These are phyloP conservation scores for Drosophila simulans DNA, from an alignment of 1,140 invertebrate genomes.

Conservation along the genomic window DNA sequence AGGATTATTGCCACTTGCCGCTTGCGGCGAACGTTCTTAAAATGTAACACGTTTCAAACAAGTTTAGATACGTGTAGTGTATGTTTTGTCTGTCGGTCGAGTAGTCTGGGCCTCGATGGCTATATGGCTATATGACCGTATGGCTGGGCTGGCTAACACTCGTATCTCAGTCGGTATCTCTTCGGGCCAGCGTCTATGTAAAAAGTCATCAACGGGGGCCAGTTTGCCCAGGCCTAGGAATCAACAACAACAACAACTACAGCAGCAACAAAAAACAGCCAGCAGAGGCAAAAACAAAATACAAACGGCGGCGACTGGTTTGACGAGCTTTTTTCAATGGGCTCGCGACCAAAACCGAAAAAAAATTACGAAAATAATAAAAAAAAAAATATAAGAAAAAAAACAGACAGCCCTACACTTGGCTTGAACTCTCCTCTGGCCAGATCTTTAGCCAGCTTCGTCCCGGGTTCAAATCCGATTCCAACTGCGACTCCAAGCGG, in stretches of 20 bases:
- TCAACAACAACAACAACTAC: not conserved
- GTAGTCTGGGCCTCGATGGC: slow-evolving; percentile 23
- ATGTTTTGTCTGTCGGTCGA: slow-evolving; percentile 43
- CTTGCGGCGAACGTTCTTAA: slow-evolving; percentile 80
- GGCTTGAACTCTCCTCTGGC: slow-evolving; percentile 63
- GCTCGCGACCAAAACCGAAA: slow-evolving; percentile 48
- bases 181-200: slow-evolving; percentile 64
- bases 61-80: slow-evolving; percentile 77
- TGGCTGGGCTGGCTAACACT: slow-evolving; percentile 22
- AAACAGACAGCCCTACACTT: slow-evolving; percentile 29
- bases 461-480: slow-evolving; percentile 27
- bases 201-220: slow-evolving; percentile 81
- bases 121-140: not conserved
- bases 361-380: slow-evolving; percentile 2
- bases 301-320: slow-evolving; percentile 65
- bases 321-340: slow-evolving; percentile 77
- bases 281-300: slow-evolving; percentile 54
- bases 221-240: slow-evolving; percentile 68
- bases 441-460: slow-evolving; percentile 30
- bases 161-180: slow-evolving; percentile 46
- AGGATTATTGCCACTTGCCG: slow-evolving; percentile 82
- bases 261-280: not conserved
- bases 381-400: slow-evolving; percentile 17
- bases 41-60: slow-evolving; percentile 82
- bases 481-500: slow-evolving; percentile 36